These are phyloP conservation scores for Diplogasteroides magnus DNA, from an alignment of 1,140 invertebrate genomes.

Conservation along the genomic window DNA sequence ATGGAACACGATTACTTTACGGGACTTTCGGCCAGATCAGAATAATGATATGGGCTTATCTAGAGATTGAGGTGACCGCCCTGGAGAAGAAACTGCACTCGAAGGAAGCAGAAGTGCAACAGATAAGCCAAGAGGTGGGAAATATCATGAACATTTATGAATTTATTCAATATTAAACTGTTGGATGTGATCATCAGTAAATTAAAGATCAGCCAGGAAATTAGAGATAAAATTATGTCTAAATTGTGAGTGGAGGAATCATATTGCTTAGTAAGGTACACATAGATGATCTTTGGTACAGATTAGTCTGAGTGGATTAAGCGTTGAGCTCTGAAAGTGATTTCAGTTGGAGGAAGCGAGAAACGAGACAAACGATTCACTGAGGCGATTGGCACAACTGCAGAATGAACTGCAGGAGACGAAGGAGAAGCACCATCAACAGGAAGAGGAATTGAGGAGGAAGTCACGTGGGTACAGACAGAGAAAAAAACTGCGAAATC, in stretches of 20 bases:
- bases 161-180: too few relatives aligned
- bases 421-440: slow-evolving; percentile 32
- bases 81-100: slow-evolving; percentile 45
- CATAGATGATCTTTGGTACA: too few relatives aligned
- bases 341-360: slow-evolving; percentile 40
- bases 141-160: background rate
- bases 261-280: too few relatives aligned
- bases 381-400: slow-evolving; percentile 29
- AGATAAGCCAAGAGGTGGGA: slow-evolving; percentile 44
- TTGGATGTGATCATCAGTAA: too few relatives aligned
- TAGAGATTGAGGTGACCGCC: slow-evolving; percentile 21
- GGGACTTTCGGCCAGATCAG: too few relatives aligned
- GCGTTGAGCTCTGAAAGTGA: slow-evolving; percentile 9
- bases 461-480: slow-evolving; percentile 36
- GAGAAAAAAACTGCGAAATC: too few relatives aligned
- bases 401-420: slow-evolving; percentile 32
- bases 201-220: too few relatives aligned
- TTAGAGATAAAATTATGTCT: too few relatives aligned
- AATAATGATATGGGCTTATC: too few relatives aligned
- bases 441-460: slow-evolving; percentile 37
- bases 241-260: too few relatives aligned
- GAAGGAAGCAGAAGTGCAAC: slow-evolving; percentile 47
- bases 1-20: too few relatives aligned
- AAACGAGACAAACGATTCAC: slow-evolving; percentile 41
- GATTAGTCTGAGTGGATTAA: slow-evolving; percentile 9